These are phyloP conservation scores for Dolichallabes microphthalmus DNA, from an alignment of 2,113 vertebrate species.

Conservation along the genomic window DNA sequence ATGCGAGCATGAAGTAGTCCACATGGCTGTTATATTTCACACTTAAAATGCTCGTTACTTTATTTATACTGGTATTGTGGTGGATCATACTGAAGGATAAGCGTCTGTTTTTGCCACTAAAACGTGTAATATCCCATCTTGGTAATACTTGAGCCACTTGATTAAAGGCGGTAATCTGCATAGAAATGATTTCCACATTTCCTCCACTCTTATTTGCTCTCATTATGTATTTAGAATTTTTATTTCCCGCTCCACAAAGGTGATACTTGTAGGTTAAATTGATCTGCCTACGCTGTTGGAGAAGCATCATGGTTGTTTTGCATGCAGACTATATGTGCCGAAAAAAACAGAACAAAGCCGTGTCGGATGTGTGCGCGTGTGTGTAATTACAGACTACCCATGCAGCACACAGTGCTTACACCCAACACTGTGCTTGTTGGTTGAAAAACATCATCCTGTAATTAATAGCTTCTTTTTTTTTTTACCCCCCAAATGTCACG, in stretches of 20 bases:
- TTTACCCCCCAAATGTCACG: not conserved
- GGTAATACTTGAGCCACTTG: not conserved
- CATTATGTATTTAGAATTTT: not conserved
- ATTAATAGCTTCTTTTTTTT: slow-evolving; percentile 5
- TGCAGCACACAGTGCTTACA: not conserved
- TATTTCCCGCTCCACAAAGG: not conserved
- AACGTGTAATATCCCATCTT: not conserved
- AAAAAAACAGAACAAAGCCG: not conserved
- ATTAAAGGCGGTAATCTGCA: not conserved
- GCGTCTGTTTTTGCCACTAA: not conserved
- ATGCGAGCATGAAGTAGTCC: not conserved
- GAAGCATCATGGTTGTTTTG: not conserved
- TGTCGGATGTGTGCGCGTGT: not conserved
- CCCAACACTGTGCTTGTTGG: not conserved
- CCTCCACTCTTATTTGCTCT: not conserved
- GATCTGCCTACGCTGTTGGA: not conserved
- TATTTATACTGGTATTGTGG: not conserved
- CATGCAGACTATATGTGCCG: not conserved
- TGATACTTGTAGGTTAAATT: not conserved
- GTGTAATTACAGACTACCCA: not conserved
- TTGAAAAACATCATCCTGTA: not conserved
- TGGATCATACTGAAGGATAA: not conserved
- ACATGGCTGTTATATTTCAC: not conserved
- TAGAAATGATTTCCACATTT: not conserved
- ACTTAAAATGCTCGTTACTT: not conserved